Base-by-base conservation (phyloP, 2,113 vertebrate species). In the Megaleporinus macrocephalus region DNA sequence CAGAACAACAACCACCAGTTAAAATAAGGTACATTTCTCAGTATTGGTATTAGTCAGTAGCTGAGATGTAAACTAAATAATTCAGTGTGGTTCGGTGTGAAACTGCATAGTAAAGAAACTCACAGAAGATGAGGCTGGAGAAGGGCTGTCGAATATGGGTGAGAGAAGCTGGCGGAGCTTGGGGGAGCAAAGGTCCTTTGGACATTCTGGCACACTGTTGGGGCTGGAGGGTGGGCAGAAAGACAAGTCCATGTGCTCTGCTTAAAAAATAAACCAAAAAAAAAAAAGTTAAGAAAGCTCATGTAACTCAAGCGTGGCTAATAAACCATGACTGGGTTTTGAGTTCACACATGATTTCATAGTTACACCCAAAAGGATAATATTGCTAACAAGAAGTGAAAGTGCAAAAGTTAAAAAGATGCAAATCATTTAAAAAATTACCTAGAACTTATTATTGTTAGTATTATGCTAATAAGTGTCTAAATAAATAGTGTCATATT, bases 161-260 rank as follows among this genome's bases (percentile, higher is more conserved):
- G 92, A 90, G 59, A 97, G 93, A 29, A 96, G 95, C 26, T 89
- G 89, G 15, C 90, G 91, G 47, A 97, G 94, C 66, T 94, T 93
- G 0, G 95, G 95, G 14, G 92, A 94, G 79, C 96, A 97, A 80
- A 96, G 93, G 0, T 95, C 93, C 72, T 95, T 89, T 24, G 96
- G 96, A 73, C 91, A 88, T 13, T 91, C 87, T 0, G 94, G 93
- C 59, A 94, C 0, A 0, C 3, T 13, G 83, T 47, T 0, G 0
- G 86, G 83, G 79, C 78, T 82, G 3, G 90, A 80, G 0, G 92
- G 92, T 63, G 86, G 87, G 85, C 88, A 76, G 36, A 96, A 96
- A 0, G 94, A 93, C 78, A 94, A 85, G 81, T 91, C 89, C 0
- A 63, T 82, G 1, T 73, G 62, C 16, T 85, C 93, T 95, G 74